Percentiles rank a stretch among this genome's conserved stretches.
phyloP scores from a whole-genome alignment of 2,113 vertebrate species.

The Sander lucioperca region DNA sequence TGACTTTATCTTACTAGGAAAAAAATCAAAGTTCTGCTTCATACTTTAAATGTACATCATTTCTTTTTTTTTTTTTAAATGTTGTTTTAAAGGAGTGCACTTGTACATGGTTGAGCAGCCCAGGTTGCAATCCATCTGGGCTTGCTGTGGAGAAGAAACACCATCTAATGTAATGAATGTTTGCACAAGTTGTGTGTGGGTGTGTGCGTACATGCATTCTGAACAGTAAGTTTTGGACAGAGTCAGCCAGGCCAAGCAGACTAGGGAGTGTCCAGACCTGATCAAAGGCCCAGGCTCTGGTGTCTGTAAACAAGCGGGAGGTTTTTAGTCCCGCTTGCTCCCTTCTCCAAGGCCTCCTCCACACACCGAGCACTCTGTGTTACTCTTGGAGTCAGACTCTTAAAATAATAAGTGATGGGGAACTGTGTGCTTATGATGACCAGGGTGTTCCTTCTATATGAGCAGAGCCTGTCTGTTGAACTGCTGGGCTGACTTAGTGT shows the following conservation, averaged over 20 bases:
- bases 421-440: constrained; percentile 58
- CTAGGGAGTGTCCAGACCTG: constrained; percentile 55
- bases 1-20: not conserved
- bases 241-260: constrained; percentile 35
- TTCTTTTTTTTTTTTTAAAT: not conserved
- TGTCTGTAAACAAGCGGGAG: constrained; percentile 69
- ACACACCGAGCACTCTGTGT: constrained; percentile 57
- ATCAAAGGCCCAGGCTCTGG: constrained; percentile 67
- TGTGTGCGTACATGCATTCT: constrained; percentile 9
- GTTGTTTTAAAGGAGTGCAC: not conserved
- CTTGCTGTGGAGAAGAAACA: constrained; percentile 5
- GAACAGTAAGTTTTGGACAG: constrained; percentile 37
- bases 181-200: constrained; percentile 19
- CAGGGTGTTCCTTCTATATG: constrained; percentile 52
- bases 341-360: constrained; percentile 57
- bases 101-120: not conserved
- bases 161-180: constrained; percentile 11
- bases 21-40: not conserved
- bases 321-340: constrained; percentile 56
- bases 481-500: constrained; percentile 25
- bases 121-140: not conserved
- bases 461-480: constrained; percentile 40
- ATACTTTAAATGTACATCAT: not conserved
- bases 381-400: constrained; percentile 65
- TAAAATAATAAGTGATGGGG: constrained; percentile 62